Conservation (phyloP, 2,888 invertebrate genomes). For the Chymomyza fuscimana region DNA sequence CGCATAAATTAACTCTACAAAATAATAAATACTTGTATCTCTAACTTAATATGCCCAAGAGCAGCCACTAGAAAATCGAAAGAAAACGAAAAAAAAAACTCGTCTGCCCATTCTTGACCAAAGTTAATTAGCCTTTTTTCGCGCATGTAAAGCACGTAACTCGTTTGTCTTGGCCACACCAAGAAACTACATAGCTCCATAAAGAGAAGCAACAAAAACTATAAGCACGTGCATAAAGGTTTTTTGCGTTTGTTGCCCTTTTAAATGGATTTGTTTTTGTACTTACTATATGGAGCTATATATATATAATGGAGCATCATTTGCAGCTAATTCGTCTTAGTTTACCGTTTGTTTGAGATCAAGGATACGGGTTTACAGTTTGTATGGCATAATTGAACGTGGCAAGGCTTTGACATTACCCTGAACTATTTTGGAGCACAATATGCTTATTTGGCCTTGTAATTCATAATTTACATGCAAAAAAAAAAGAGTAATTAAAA, state of each 20-base stretch:
- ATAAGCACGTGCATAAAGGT: slow-evolving; percentile 3
- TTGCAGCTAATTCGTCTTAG: neutral
- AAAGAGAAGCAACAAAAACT: neutral
- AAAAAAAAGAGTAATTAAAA: neutral
- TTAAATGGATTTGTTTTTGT: neutral
- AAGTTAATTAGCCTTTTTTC: neutral
- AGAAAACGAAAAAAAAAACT: neutral
- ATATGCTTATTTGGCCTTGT: neutral
- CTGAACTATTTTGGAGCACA: neutral
- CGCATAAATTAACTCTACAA: slow-evolving; percentile 55
- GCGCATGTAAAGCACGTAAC: neutral
- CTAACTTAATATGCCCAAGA: slow-evolving; percentile 19
- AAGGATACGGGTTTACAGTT: neutral
- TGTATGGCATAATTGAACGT: neutral
- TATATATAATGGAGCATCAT: neutral
- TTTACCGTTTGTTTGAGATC: slow-evolving; percentile 10
- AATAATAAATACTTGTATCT: slow-evolving; percentile 25
- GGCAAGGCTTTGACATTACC: neutral
- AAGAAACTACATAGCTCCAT: neutral
- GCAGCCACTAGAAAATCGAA: neutral
- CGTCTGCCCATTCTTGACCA: slow-evolving; percentile 7
- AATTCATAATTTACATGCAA: neutral
- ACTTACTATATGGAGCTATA: neutral
- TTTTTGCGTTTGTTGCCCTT: slow-evolving; percentile 6
- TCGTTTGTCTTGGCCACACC: slow-evolving; percentile 1